Conservation (phyloP, 2,888 invertebrate genomes). For the Sarcophaga caerulescens region DNA sequence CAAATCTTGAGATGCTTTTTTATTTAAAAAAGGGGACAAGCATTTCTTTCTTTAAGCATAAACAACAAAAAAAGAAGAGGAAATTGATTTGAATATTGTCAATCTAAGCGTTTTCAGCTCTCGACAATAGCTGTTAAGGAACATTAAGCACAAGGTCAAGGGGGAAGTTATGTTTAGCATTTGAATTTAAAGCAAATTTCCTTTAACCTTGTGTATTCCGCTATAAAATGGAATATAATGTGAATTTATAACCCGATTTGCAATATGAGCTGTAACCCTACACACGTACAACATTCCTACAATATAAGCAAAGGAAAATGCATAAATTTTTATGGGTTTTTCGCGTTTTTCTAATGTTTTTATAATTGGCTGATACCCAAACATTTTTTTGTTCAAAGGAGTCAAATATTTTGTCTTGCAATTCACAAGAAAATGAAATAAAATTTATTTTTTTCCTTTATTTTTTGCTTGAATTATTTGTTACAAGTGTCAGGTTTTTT, state of each 20-base stretch:
- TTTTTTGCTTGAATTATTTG: conserved; percentile 40
- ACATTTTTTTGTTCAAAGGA: conserved; percentile 18
- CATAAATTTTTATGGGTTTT: conserved; percentile 61
- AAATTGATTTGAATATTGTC: conserved; percentile 62
- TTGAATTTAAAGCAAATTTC: conserved; percentile 3
- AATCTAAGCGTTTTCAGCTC: conserved; percentile 13
- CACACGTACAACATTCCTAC: too few relatives aligned
- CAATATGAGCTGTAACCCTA: background rate
- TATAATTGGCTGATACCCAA: conserved; percentile 62
- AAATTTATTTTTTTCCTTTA: too few relatives aligned
- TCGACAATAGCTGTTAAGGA: background rate
- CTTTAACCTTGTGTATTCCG: conserved; percentile 28
- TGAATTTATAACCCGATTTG: conserved; percentile 43
- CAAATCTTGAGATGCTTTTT: background rate
- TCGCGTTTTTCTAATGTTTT: conserved; percentile 66
- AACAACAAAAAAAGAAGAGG: background rate
- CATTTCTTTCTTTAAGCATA: background rate
- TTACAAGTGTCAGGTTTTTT: conserved; percentile 62
- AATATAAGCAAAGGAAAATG: conserved; percentile 7
- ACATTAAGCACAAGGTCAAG: conserved; percentile 45
- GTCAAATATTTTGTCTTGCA: conserved; percentile 60
- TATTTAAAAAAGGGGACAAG: conserved; percentile 19
- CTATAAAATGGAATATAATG: conserved; percentile 30
- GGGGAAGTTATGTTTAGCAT: background rate
- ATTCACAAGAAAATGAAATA: conserved; percentile 29